Evolutionary conservation across 2,888 invertebrate genomes (phyloP).

Genomic region (Chironomus tentans): DNA sequence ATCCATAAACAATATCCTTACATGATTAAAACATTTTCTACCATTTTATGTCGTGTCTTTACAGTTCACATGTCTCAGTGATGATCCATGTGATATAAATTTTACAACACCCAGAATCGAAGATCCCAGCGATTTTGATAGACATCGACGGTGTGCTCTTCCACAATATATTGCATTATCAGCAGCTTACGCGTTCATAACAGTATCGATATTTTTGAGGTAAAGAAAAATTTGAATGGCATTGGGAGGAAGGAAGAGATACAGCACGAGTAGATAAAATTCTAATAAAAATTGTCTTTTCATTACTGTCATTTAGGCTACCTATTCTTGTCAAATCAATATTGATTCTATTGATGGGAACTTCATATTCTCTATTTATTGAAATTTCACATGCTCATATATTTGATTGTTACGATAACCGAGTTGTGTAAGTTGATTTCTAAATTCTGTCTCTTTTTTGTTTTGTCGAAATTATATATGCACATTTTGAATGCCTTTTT

Average conservation of each 20-base stretch:
- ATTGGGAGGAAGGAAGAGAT: background rate
- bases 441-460: background rate
- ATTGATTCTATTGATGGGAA: slow-evolving; percentile 66
- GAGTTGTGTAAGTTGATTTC: slow-evolving; percentile 54
- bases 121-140: slow-evolving; percentile 38
- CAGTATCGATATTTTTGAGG: slow-evolving; percentile 74
- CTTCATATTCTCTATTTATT: slow-evolving; percentile 70
- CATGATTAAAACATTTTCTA: too few relatives aligned
- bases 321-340: slow-evolving; percentile 75
- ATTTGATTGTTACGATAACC: slow-evolving; percentile 72
- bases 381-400: slow-evolving; percentile 69
- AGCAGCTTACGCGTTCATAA: slow-evolving; percentile 73
- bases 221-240: too few relatives aligned
- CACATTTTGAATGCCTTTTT: slow-evolving; percentile 4
- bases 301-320: slow-evolving; percentile 42
- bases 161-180: slow-evolving; percentile 82
- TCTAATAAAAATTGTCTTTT: background rate
- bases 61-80: slow-evolving; percentile 56
- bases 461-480: slow-evolving; percentile 11
- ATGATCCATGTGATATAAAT: slow-evolving; percentile 40
- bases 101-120: slow-evolving; percentile 31
- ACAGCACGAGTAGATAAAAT: background rate
- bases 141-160: slow-evolving; percentile 71
- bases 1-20: too few relatives aligned
- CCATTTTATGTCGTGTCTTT: slow-evolving; percentile 30